Base-by-base conservation (phyloP, 2,888 invertebrate species). In the Leuctra nigra region DNA sequence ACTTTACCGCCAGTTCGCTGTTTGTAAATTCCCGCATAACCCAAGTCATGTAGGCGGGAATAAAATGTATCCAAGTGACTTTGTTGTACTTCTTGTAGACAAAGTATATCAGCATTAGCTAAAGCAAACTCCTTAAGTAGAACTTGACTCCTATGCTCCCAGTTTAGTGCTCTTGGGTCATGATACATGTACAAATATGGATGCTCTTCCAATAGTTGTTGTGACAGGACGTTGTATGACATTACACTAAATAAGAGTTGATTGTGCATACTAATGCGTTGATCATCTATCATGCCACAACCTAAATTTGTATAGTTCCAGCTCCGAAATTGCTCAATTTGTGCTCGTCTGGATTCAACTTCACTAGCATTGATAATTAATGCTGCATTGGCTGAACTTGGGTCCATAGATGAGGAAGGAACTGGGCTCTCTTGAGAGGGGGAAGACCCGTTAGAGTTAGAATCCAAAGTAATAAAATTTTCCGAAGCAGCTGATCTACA, bases 71-170 rank as follows among this genome's bases (percentile, higher is more conserved):
- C 64, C 54, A 88, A 73, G 69, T 92, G 90, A n/a, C 81, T 76
- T 11, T 77, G 76, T 73, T 95, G 88, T 47, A 96, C 88, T 78
- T 97, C 97, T 79, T 97, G 96, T 6, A 96, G 73, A 68, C 91
- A 91, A 57, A 92, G 67, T 57, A 85, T 83, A 72, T 85, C 84
- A 58, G 84, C 80, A 57, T 75, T 68, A 18, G 76, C 71, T 36
- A 71, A 67, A 14, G 73, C 67, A 48, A 87, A 76, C 72, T 87
- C 84, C 55, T 74, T 68, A 54, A 79, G 64, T 16, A 87, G 65
- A 52, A 76, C 73, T 11, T 69, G 64, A 66, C 77, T 80, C 48
- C 96, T 77, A 41, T 76, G 72, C 13, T 80, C 73, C 93, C 95
- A 95, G 13, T 74, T 70, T 1, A 96, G 73, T 57, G 78, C 75